phyloP scores from a whole-genome alignment of 1,140 invertebrate genomes.

The Diachasmimorpha longicaudata region DNA sequence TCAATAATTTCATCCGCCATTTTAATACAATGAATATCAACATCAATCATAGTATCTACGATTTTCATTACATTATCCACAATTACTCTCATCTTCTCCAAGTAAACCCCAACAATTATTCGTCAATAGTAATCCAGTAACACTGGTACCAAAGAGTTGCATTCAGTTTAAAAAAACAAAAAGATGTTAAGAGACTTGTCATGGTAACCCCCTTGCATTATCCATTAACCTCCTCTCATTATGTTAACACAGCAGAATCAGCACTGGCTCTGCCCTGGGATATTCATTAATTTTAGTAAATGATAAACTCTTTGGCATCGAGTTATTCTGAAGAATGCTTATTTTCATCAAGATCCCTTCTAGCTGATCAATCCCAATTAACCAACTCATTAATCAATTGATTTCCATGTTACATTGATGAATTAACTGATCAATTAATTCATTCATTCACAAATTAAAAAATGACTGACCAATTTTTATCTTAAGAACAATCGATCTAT shows the following conservation, averaged over 20 bases:
- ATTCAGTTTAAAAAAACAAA: background rate
- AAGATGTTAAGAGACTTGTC: too few relatives aligned
- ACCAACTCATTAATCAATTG: background rate
- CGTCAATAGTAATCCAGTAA: background rate
- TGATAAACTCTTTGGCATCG: slow-evolving; percentile 19
- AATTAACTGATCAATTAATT: background rate
- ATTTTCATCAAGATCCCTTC: background rate
- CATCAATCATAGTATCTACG: slow-evolving; percentile 28
- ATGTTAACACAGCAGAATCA: background rate
- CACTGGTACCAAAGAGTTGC: slow-evolving; percentile 2
- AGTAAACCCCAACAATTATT: background rate
- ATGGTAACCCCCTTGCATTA: too few relatives aligned
- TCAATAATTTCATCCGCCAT: slow-evolving; percentile 8
- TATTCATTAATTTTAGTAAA: background rate
- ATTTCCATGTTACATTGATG: background rate
- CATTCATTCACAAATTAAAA: background rate
- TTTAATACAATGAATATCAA: slow-evolving; percentile 29
- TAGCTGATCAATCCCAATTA: background rate
- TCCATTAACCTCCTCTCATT: too few relatives aligned
- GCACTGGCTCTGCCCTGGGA: background rate
- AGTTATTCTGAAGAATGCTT: slow-evolving; percentile 3
- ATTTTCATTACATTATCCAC: slow-evolving; percentile 1
- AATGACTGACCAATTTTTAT: too few relatives aligned
- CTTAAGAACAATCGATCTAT: background rate
- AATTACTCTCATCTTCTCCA: background rate